Percentiles rank a stretch among this genome's conserved stretches.
These are phyloP conservation scores for Drosophila saltans DNA, from an alignment of 1,140 invertebrate genomes.

Conservation along the genomic window DNA sequence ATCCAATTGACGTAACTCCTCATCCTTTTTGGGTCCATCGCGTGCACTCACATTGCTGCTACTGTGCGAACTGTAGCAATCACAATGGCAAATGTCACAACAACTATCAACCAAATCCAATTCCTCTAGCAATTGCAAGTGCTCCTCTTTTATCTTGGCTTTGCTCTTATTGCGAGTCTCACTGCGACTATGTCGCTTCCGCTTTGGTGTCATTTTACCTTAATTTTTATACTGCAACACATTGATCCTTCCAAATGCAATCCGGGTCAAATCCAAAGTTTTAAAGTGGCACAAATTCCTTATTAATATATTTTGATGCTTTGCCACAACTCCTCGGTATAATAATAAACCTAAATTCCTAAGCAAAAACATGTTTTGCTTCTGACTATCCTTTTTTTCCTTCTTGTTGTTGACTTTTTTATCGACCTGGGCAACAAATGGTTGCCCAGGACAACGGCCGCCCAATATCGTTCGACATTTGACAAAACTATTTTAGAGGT, in stretches of 20 bases:
- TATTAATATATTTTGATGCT: conserved; percentile 38
- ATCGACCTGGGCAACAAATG: conserved; percentile 53
- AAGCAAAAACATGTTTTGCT: conserved; percentile 38
- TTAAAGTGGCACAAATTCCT: conserved; percentile 48
- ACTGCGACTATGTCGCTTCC: conserved; percentile 56
- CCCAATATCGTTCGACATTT: conserved; percentile 15
- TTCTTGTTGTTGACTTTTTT: conserved; percentile 68
- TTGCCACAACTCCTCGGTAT: conserved; percentile 20
- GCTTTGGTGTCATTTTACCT: conserved; percentile 58
- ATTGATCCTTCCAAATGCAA: conserved; percentile 14
- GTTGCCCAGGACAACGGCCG: conserved; percentile 53
- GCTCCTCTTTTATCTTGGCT: conserved; percentile 47
- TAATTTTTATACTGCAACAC: not conserved
- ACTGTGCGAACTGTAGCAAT: conserved; percentile 77
- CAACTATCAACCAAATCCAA: conserved; percentile 72
- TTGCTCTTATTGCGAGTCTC: conserved; percentile 45
- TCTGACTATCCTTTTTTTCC: not conserved
- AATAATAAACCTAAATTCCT: conserved; percentile 74
- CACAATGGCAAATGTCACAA: conserved; percentile 79
- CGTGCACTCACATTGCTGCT: conserved; percentile 48
- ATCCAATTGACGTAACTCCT: conserved; percentile 59
- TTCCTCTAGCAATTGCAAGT: conserved; percentile 56
- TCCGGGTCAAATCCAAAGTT: conserved; percentile 36
- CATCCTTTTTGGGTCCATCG: not conserved
- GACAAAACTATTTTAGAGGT: conserved; percentile 37